These are phyloP conservation scores for Agonum fuliginosum DNA, from an alignment of 2,888 invertebrate genomes.

Conservation along the genomic window DNA sequence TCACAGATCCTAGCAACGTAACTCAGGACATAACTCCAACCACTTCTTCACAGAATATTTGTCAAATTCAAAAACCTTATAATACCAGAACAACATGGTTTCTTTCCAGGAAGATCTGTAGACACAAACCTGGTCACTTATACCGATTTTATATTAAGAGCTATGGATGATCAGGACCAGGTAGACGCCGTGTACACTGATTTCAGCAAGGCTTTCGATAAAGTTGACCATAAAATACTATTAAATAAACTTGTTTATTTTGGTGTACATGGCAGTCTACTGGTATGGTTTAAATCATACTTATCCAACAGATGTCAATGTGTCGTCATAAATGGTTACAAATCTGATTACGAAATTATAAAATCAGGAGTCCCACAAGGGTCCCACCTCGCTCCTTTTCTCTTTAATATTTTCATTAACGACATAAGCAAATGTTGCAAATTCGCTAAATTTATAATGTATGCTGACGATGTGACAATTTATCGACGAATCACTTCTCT, in stretches of 20 bases:
- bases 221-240: too few species aligned
- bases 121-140: neutral
- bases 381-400: neutral
- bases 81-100: too few species aligned
- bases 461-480: neutral
- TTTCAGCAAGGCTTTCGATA: too few species aligned
- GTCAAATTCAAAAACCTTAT: too few species aligned
- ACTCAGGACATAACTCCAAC: too few species aligned
- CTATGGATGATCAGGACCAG: neutral
- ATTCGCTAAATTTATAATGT: neutral
- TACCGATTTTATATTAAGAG: neutral
- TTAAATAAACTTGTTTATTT: too few species aligned
- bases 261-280: neutral
- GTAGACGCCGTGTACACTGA: neutral
- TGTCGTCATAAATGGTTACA: neutral
- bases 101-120: neutral
- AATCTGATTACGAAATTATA: neutral
- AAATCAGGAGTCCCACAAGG: neutral
- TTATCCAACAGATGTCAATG: neutral
- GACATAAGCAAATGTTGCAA: too few species aligned
- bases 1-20: too few species aligned
- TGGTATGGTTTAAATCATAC: neutral
- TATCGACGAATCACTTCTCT: too few species aligned
- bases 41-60: too few species aligned
- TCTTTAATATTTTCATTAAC: neutral